phyloP scores from a whole-genome alignment of 2,113 vertebrate genomes.

The Cyphomyrus plagiostoma region DNA sequence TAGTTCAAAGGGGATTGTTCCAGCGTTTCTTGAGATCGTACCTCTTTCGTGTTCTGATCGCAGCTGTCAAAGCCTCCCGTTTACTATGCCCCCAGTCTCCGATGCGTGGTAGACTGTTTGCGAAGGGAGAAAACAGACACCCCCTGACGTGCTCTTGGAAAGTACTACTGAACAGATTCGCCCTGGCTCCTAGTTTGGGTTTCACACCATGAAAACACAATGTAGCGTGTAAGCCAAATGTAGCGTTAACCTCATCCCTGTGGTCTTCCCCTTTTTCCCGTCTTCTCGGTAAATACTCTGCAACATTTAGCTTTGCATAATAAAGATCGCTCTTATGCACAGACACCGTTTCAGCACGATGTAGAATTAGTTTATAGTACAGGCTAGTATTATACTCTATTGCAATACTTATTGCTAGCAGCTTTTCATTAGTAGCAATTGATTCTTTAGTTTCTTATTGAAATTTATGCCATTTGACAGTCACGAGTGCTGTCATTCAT shows the following conservation, averaged over 20 bases:
- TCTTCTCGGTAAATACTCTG: not conserved
- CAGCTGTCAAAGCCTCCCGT: not conserved
- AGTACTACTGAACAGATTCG: not conserved
- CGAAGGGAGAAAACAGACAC: not conserved
- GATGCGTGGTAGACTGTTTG: not conserved
- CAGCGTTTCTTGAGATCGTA: not conserved
- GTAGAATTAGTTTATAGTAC: not conserved
- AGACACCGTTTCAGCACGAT: not conserved
- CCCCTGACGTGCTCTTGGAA: not conserved
- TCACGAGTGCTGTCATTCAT: not conserved
- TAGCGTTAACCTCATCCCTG: not conserved
- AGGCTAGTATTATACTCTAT: not conserved
- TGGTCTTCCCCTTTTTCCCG: not conserved
- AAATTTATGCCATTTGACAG: not conserved
- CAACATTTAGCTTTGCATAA: not conserved
- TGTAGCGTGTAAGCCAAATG: not conserved
- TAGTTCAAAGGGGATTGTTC: not conserved
- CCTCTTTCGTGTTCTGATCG: not conserved
- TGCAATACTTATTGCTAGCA: not conserved
- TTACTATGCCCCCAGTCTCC: not conserved
- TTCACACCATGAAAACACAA: not conserved
- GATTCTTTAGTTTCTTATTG: not conserved
- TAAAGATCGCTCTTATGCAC: not conserved
- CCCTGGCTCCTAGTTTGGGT: not conserved
- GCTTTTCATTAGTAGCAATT: not conserved